These are phyloP conservation scores for Acinonyx jubatus DNA, from an alignment of 2,113 vertebrate genomes.

Conservation along the genomic window DNA sequence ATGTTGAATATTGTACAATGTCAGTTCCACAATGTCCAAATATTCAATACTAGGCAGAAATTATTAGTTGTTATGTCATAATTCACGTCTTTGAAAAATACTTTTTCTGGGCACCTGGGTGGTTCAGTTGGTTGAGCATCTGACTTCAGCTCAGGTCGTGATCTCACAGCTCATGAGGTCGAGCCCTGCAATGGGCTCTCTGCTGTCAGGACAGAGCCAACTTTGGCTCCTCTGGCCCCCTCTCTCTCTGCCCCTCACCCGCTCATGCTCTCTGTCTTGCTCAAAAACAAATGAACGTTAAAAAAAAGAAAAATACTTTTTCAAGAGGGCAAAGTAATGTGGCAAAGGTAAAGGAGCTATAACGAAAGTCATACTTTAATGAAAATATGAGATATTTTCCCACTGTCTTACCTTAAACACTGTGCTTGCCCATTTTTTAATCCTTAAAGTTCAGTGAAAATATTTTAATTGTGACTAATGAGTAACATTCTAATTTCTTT, in stretches of 20 bases:
- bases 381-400: neutral
- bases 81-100: constrained; percentile 15
- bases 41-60: neutral
- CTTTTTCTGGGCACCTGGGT: neutral
- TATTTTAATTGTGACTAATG: neutral
- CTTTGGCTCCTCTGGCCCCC: no score
- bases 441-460: neutral
- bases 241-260: no score
- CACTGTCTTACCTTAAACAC: neutral
- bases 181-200: no score
- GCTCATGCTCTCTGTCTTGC: no score
- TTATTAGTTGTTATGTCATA: neutral
- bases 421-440: neutral
- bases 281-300: no score
- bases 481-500: neutral
- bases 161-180: no score
- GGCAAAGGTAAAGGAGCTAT: neutral
- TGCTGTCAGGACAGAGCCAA: no score
- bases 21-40: neutral
- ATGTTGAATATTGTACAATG: neutral
- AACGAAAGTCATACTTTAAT: neutral
- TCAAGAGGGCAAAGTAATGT: neutral
- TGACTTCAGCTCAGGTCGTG: no score
- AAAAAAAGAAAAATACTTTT: neutral
- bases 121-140: no score